Evolutionary conservation across 2,113 vertebrate species (phyloP).

Genomic region (Cheilinus undulatus): DNA sequence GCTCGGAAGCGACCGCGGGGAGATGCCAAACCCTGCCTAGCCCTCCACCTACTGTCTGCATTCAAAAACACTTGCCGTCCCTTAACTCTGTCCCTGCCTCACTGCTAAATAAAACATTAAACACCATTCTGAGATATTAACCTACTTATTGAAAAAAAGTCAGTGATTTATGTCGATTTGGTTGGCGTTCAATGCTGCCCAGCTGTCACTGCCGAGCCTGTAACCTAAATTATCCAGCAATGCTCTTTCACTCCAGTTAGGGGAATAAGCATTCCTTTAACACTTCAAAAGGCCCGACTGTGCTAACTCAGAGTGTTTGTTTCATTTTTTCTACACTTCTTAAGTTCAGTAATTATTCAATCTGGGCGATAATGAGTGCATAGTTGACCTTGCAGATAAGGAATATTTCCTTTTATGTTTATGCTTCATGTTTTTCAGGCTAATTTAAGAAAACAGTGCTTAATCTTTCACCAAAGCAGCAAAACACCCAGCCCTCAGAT

Average conservation of each 20-base stretch:
- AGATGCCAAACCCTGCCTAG: constrained; percentile 60
- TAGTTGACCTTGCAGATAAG: constrained; percentile 76
- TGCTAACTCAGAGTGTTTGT: constrained; percentile 63
- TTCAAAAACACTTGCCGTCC: constrained; percentile 75
- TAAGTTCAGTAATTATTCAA: constrained; percentile 78
- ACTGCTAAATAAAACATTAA: constrained; percentile 83
- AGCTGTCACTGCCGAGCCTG: constrained; percentile 80
- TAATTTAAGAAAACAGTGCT: constrained; percentile 80
- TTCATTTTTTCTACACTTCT: constrained; percentile 61
- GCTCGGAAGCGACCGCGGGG: constrained; percentile 50
- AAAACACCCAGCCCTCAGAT: constrained; percentile 66
- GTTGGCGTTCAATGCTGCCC: constrained; percentile 81
- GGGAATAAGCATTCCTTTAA: constrained; percentile 80
- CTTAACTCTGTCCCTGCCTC: constrained; percentile 69
- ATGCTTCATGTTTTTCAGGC: constrained; percentile 75
- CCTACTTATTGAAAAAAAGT: constrained; percentile 83
- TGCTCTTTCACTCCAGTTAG: constrained; percentile 79
- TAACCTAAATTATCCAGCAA: constrained; percentile 85
- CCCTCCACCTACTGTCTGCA: constrained; percentile 66
- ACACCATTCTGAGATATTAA: constrained; percentile 85
- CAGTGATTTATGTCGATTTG: constrained; percentile 82
- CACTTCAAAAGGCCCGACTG: constrained; percentile 80
- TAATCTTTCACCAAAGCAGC: constrained; percentile 79
- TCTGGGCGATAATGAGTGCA: constrained; percentile 71
- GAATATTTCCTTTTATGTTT: constrained; percentile 74